A percentile compares a stretch with the other conserved stretches of the same genome.
phyloP scores from a whole-genome alignment of 1,140 invertebrate genomes.

The Caenorhabditis brenneri region DNA sequence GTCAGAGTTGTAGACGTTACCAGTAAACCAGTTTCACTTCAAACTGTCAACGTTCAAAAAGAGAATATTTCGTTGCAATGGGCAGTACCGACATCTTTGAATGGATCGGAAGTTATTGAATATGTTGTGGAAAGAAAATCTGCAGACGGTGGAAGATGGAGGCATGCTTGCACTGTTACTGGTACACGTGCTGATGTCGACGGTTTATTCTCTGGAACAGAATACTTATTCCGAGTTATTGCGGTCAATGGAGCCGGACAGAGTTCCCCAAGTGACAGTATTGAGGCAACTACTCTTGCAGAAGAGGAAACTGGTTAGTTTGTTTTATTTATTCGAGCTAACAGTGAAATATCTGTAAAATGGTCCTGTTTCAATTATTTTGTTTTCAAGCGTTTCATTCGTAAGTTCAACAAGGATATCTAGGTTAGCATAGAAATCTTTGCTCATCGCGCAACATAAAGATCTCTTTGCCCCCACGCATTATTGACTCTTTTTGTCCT shows the following conservation, averaged over 20 bases:
- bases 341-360: no score
- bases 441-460: neutral
- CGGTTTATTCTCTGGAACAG: constrained; percentile 89
- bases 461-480: constrained; percentile 28
- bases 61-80: constrained; percentile 58
- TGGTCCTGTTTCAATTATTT: no score
- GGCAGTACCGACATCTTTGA: constrained; percentile 51
- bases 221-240: constrained; percentile 93
- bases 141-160: constrained; percentile 60
- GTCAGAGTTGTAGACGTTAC: constrained; percentile 44
- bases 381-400: no score
- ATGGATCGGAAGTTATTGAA: constrained; percentile 56
- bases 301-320: constrained; percentile 8
- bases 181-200: constrained; percentile 76
- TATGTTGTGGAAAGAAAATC: constrained; percentile 67
- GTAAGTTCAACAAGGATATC: no score
- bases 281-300: constrained; percentile 76
- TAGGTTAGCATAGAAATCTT: neutral
- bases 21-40: neutral
- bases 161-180: constrained; percentile 61
- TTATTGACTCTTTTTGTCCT: constrained; percentile 24
- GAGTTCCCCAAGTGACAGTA: constrained; percentile 84
- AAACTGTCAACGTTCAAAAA: neutral
- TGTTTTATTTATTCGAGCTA: no score
- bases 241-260: constrained; percentile 96